These are phyloP conservation scores for Drosophila insularis DNA, from an alignment of 1,140 invertebrate species.

Conservation along the genomic window DNA sequence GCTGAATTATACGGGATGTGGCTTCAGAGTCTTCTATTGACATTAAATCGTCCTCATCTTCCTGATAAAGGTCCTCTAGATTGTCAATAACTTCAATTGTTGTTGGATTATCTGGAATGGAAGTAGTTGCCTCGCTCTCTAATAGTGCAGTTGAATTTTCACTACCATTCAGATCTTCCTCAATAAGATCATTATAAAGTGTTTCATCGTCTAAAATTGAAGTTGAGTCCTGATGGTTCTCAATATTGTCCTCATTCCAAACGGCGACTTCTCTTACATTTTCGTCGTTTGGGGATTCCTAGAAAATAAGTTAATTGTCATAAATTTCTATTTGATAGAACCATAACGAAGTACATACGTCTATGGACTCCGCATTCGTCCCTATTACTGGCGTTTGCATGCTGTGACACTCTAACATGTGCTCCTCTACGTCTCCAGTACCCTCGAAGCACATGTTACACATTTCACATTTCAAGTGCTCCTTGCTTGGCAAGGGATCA, in stretches of 20 bases:
- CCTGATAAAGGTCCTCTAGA: slow-evolving; percentile 25
- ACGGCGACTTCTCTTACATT: not conserved
- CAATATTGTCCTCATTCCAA: not conserved
- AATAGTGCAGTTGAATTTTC: not conserved
- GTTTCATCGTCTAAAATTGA: slow-evolving; percentile 26
- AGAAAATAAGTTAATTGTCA: not conserved
- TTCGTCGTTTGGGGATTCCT: not conserved
- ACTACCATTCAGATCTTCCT: slow-evolving; percentile 31
- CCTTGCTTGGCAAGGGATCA: slow-evolving; percentile 7
- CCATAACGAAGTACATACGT: not conserved
- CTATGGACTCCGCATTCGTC: not conserved
- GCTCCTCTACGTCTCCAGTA: slow-evolving; percentile 26
- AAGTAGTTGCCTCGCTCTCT: not conserved
- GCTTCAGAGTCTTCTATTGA: slow-evolving; percentile 37
- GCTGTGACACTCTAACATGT: slow-evolving; percentile 17
- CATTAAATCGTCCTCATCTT: slow-evolving; percentile 39
- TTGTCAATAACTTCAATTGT: slow-evolving; percentile 21
- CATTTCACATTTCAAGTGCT: slow-evolving; percentile 57
- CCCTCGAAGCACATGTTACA: slow-evolving; percentile 50
- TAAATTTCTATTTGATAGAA: not conserved
- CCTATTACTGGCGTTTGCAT: not conserved
- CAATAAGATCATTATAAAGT: slow-evolving; percentile 44
- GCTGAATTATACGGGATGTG: slow-evolving; percentile 36
- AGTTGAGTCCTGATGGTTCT: not conserved
- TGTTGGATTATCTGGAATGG: slow-evolving; percentile 19